Conservation (phyloP, 2,888 invertebrate species). For the Ceraclea dissimilis region DNA sequence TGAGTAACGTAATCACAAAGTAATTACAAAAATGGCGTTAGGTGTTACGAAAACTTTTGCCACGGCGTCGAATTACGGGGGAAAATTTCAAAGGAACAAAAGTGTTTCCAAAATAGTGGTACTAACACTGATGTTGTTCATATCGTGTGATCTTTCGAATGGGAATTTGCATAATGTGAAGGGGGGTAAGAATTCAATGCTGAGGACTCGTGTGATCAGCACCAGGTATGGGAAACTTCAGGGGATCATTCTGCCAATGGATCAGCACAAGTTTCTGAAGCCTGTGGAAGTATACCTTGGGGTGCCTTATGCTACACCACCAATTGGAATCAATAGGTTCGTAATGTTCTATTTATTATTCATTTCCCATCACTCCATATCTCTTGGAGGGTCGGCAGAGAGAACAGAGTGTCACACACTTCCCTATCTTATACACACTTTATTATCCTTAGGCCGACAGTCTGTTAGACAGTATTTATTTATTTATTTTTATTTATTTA, state of each 20-base stretch:
- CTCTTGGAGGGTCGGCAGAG: too few species aligned
- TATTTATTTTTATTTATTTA: too few species aligned
- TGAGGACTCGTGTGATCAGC: conserved; percentile 72
- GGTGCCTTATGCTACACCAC: conserved; percentile 82
- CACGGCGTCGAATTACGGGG: neutral
- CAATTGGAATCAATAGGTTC: conserved; percentile 72
- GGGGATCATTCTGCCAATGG: conserved; percentile 72
- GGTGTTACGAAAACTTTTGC: neutral
- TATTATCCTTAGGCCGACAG: too few species aligned
- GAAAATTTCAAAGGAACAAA: neutral
- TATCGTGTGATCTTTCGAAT: conserved; percentile 29
- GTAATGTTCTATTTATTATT: too few species aligned
- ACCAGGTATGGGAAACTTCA: conserved; percentile 80
- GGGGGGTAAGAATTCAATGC: conserved; percentile 54
- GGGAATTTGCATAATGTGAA: conserved; percentile 38
- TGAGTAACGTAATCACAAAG: neutral
- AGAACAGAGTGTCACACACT: too few species aligned
- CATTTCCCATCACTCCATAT: too few species aligned
- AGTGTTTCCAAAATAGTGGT: neutral
- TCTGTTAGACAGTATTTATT: too few species aligned
- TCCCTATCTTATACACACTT: too few species aligned
- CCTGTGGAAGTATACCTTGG: conserved; percentile 77
- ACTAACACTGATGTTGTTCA: conserved; percentile 5
- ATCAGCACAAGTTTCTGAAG: conserved; percentile 66
- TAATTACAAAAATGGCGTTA: conserved; percentile 9